Conservation (phyloP, 2,113 vertebrate genomes). For the Serilophus lunatus region DNA sequence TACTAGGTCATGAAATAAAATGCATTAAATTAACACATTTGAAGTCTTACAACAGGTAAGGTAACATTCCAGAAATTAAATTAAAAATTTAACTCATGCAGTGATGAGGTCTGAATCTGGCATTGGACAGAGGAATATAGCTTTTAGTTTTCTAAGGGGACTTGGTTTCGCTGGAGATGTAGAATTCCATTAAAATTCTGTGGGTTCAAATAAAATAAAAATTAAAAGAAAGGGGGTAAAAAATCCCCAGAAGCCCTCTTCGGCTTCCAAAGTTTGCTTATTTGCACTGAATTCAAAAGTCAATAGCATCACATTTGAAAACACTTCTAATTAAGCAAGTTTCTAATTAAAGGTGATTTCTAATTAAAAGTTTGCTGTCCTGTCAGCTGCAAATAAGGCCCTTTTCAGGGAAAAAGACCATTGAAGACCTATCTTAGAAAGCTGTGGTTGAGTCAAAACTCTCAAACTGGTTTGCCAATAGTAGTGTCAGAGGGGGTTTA, state of each 20-base stretch:
- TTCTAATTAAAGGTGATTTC: too few species aligned
- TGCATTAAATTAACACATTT: neutral
- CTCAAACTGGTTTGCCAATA: neutral
- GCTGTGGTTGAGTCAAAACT: neutral
- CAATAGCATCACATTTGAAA: neutral
- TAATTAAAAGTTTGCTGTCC: neutral
- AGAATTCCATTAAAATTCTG: neutral
- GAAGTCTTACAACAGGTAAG: neutral
- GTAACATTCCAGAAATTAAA: neutral
- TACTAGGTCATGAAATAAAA: neutral
- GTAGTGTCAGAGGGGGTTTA: fast-evolving
- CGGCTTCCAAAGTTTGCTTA: neutral
- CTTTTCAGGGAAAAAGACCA: neutral
- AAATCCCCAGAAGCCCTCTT: neutral
- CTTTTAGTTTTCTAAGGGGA: neutral
- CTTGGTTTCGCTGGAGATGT: neutral
- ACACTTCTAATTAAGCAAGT: neutral
- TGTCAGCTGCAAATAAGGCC: neutral
- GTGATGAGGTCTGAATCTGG: neutral
- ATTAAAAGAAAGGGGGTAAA: neutral
- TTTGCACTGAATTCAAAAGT: neutral
- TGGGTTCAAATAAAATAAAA: neutral
- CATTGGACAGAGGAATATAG: neutral
- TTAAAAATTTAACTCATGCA: neutral
- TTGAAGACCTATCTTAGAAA: neutral